A percentile compares a stretch with the other conserved stretches of the same genome.
phyloP scores from a whole-genome alignment of 2,888 invertebrate species.

The Emmelina monodactyla region DNA sequence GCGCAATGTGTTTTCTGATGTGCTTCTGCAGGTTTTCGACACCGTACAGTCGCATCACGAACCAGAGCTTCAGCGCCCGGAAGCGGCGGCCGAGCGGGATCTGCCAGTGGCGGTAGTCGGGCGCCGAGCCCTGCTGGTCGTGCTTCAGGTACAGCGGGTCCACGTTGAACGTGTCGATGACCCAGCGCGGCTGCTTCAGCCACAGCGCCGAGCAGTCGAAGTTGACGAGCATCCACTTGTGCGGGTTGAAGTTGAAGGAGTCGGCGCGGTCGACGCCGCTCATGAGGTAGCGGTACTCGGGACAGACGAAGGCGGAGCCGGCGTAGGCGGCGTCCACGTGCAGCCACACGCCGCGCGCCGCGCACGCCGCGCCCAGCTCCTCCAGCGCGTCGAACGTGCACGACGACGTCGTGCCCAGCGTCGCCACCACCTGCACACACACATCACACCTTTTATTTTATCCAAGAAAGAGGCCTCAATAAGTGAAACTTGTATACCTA shows the following conservation, averaged over 20 bases:
- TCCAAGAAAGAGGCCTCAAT: neutral
- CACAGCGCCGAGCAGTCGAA: slow-evolving; percentile 99
- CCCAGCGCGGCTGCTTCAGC: slow-evolving; percentile 87
- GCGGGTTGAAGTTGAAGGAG: slow-evolving; percentile 98
- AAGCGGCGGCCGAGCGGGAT: slow-evolving; percentile 94
- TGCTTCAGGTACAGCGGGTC: slow-evolving; percentile 97
- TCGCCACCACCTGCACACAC: slow-evolving; percentile 75
- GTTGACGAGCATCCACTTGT: slow-evolving; percentile 99
- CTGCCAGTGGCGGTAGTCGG: slow-evolving; percentile 98
- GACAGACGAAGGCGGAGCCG: slow-evolving; percentile 95
- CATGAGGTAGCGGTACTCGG: slow-evolving; percentile 92
- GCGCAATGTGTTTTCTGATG: slow-evolving; percentile 83
- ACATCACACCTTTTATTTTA: too few species aligned
- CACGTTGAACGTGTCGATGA: slow-evolving; percentile 96
- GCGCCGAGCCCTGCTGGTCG: slow-evolving; percentile 87
- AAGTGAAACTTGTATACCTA: too few species aligned
- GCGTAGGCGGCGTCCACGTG: slow-evolving; percentile 98
- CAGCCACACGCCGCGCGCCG: slow-evolving; percentile 81
- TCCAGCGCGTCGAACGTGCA: slow-evolving; percentile 92
- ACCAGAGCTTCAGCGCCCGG: slow-evolving; percentile 93
- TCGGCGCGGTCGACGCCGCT: slow-evolving; percentile 88
- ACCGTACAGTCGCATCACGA: slow-evolving; percentile 90
- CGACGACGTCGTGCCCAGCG: slow-evolving; percentile 95
- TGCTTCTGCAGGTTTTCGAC: slow-evolving; percentile 85
- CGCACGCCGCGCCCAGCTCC: slow-evolving; percentile 91